Conservation (phyloP, 2,797 vertebrate species). For the Uromys caudimaculatus region DNA sequence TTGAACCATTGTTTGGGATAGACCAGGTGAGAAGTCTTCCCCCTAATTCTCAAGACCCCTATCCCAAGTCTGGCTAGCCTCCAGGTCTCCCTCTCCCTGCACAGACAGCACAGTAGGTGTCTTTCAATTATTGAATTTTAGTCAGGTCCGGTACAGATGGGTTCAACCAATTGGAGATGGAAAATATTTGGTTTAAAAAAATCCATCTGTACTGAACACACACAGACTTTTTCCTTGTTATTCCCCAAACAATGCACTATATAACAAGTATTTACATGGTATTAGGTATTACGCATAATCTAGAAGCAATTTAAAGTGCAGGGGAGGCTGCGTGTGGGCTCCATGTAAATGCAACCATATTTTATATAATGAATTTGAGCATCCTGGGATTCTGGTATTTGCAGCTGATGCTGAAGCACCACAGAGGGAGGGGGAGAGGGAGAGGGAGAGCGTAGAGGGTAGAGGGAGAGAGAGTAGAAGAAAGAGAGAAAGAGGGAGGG, state of each 20-base stretch:
- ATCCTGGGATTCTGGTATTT: background rate
- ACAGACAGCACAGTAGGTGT: background rate
- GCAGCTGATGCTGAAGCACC: background rate
- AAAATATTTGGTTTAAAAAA: background rate
- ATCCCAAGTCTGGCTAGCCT: background rate
- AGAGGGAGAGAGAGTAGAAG: background rate
- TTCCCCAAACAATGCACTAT: background rate
- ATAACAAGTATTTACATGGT: background rate
- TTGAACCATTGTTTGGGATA: background rate
- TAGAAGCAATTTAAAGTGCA: background rate
- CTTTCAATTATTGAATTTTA: background rate
- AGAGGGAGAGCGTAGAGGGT: background rate
- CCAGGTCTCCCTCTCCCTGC: background rate
- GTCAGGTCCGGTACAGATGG: background rate
- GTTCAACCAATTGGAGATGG: background rate
- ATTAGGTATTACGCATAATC: background rate
- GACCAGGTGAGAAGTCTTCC: background rate
- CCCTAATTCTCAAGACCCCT: background rate
- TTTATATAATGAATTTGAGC: background rate
- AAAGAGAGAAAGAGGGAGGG: background rate
- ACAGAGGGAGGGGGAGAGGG: background rate
- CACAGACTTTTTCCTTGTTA: background rate
- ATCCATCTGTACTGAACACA: background rate
- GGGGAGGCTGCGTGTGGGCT: background rate
- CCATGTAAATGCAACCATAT: background rate